phyloP scores from a whole-genome alignment of 1,140 invertebrate species.

The Thaumetopoea pityocampa region DNA sequence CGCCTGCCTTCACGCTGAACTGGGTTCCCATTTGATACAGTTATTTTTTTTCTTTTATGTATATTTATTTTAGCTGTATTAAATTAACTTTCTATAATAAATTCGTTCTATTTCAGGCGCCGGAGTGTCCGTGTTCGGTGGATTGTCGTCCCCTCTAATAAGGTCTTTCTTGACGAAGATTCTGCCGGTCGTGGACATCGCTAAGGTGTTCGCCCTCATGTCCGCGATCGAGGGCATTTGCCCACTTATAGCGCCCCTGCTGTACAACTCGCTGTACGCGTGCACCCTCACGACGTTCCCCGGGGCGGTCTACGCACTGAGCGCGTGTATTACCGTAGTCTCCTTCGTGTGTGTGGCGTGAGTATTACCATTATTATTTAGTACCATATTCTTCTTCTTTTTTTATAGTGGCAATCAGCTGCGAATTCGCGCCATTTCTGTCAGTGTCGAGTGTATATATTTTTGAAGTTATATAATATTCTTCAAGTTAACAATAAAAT shows the following conservation, averaged over 20 bases:
- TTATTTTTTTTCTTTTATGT: no score
- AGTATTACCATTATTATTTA: conserved; percentile 31
- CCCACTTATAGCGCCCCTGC: conserved; percentile 76
- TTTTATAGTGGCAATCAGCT: conserved; percentile 2
- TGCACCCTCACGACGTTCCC: conserved; percentile 73
- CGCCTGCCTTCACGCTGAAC: no score
- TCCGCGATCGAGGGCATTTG: conserved; percentile 79
- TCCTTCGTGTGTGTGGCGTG: conserved; percentile 71
- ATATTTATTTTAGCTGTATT: not conserved
- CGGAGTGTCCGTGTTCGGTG: conserved; percentile 73
- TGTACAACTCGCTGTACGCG: conserved; percentile 80
- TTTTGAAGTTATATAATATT: no score
- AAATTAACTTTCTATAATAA: conserved; percentile 11
- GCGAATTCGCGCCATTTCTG: not conserved
- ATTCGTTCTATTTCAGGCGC: conserved; percentile 56
- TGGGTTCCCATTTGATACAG: no score
- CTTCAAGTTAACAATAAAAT: no score
- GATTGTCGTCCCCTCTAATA: conserved; percentile 78
- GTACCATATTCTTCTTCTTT: not conserved
- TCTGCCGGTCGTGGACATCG: conserved; percentile 79
- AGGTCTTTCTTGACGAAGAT: conserved; percentile 81
- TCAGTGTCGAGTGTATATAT: no score
- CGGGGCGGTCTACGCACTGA: conserved; percentile 77
- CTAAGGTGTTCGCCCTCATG: conserved; percentile 80
- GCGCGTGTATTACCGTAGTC: conserved; percentile 56